Evolutionary conservation across 2,888 invertebrate genomes (phyloP).

Genomic region (Pyrochroa serraticornis): DNA sequence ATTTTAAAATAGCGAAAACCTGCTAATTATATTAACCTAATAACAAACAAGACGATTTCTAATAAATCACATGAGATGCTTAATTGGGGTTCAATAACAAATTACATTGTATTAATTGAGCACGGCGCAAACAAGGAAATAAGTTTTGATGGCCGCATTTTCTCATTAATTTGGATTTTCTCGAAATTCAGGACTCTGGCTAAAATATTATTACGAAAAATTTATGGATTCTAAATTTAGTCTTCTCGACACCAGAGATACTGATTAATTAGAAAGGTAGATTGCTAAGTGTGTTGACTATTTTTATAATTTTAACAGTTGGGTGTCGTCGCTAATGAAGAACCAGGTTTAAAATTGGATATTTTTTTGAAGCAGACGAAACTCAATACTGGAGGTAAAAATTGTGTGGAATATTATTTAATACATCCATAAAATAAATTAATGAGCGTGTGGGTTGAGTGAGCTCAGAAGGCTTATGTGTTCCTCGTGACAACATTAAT

Average conservation of each 20-base stretch:
- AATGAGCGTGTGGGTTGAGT: background rate
- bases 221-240: background rate
- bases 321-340: background rate
- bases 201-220: too few relatives aligned
- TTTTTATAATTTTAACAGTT: background rate
- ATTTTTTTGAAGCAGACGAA: too few relatives aligned
- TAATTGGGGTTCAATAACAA: conserved; percentile 27
- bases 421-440: background rate
- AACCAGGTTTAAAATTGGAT: too few relatives aligned
- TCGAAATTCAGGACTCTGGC: background rate
- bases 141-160: conserved; percentile 7
- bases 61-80: conserved; percentile 24
- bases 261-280: background rate
- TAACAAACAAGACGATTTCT: conserved; percentile 22
- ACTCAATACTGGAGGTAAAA: background rate
- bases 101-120: conserved; percentile 23
- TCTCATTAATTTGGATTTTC: background rate
- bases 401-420: conserved; percentile 1
- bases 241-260: background rate
- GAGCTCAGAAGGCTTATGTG: background rate
- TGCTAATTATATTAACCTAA: conserved; percentile 26
- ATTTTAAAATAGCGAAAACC: conserved; percentile 23
- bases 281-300: background rate
- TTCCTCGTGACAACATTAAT: conserved; percentile 9
- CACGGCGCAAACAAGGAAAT: conserved; percentile 13